Conservation (phyloP, 2,113 vertebrate species). For the Odocoileus hemionus region DNA sequence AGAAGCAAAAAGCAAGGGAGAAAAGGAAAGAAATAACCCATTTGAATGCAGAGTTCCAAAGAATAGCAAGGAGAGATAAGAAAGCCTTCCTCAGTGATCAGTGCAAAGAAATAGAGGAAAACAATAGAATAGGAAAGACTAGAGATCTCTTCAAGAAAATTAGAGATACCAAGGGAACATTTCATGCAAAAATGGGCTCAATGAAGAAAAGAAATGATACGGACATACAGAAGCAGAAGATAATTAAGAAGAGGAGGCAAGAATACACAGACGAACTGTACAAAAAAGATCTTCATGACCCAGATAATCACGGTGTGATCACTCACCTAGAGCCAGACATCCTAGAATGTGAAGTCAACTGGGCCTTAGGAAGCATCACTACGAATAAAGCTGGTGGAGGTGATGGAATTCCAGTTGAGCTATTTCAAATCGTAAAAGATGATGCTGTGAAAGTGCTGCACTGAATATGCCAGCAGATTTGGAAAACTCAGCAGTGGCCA, state of each 20-base stretch:
- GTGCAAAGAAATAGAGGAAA: neutral
- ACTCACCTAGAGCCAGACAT: neutral
- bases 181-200: neutral
- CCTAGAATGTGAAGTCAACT: neutral
- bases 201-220: neutral
- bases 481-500: neutral
- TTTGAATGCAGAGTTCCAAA: neutral
- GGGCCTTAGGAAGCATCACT: neutral
- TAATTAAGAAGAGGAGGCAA: neutral
- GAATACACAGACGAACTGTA: neutral
- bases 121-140: neutral
- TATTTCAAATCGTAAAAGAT: neutral
- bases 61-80: neutral
- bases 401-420: neutral
- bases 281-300: neutral
- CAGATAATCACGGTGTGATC: neutral
- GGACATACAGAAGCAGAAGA: neutral
- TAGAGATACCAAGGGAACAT: neutral
- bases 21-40: neutral
- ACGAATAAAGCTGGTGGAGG: neutral
- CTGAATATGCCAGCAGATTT: neutral
- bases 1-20: neutral
- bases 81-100: neutral
- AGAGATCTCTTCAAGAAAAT: neutral
- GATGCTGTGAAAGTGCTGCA: neutral